Evolutionary conservation across 2,888 invertebrate genomes (phyloP), one percentile per base, ranked within the genome.

Genomic region (Sinhomidia bicolor): DNA sequence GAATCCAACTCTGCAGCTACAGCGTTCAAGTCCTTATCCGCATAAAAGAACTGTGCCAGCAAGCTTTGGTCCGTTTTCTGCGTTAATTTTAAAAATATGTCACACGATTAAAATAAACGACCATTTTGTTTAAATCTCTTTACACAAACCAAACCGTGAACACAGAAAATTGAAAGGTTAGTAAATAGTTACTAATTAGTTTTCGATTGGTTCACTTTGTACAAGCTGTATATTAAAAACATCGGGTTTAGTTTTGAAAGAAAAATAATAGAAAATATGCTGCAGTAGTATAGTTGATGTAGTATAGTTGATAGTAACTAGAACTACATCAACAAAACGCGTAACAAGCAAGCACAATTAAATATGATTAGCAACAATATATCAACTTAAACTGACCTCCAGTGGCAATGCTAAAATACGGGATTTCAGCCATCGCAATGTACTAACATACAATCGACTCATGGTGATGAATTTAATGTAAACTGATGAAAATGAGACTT

Each of bases 1-100:
- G 99, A 99, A 94, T 99, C 99, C 94, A 99, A 94, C 94, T 99
- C 99, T 91, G 97, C 96, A 74, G 99, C 98, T 89, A 99, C 98
- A 93, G 97, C 95, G 94, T 98, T 99, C 92, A 99, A 95, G 44
- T 98, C 98, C 93, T 99, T 98, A 94, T 99, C 99, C 41, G 99
- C 99, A 94, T 97, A 98, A 95, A 98, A 99, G 94, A 99, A 99
- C 94, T 98, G 97, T 82, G 99, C 98, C 93, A 99, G 95, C 92
- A 98, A 95, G 81, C 98, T 98, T 93, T 96, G 96, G 95, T 99
- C 99, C 94, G 97, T 97, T 94, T 96, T 97, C 98, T 98, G n/a
- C n/a, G n/a, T n/a, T n/a, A 0, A 95, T 95, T 81, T 29, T 90
- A 84, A 91, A 89, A 90, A 71, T 7, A 36, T 5, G 7, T 36